Evolutionary conservation across 2,113 vertebrate genomes (phyloP), one percentile per base, ranked within the genome.

Genomic region (Brachionichthys hirsutus): DNA sequence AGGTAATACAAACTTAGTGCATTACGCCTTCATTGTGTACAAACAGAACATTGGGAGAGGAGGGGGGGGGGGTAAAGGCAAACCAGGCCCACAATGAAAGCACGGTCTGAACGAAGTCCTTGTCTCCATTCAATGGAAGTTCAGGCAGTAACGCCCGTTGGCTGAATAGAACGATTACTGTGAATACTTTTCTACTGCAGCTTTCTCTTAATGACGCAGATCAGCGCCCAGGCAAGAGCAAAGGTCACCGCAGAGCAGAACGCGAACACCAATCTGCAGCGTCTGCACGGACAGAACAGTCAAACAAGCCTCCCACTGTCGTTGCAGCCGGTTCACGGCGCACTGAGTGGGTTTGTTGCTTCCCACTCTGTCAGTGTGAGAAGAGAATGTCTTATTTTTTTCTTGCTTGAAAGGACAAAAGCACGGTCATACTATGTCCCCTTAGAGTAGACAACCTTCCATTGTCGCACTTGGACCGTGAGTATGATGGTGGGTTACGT

Each of bases 281-380:
- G 42, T 65, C 61, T 40, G 53, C 58, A 54, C 58, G 56, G 51
- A 69, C 41, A 46, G 49, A 34, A 52, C 54, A 22, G 50, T 59
- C 67, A 73, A 64, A 83, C 77, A 67, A 74, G 63, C n/a, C 64
- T 64, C 42, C 52, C 56, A 38, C 64, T 83, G 82, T 85, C 58
- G 67, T 62, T 72, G 64, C 80, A 80, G 48, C 47, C 40, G 8
- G 59, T 76, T 85, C 78, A 67, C 75, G 73, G 58, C 77, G 65
- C 79, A 55, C 42, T 59, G 83, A 77, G 88, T 85, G 85, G 81
- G 88, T 72, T 74, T 12, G 54, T 63, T 77, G 58, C 65, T 83
- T 81, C 85, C 83, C 74, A 52, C 80, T 70, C 64, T 61, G 72
- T 57, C 66, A 58, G 73, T 69, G 53, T 62, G 65, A 40, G 41